Conservation (phyloP, 1,140 invertebrate genomes). For the Diabrotica virgifera region DNA sequence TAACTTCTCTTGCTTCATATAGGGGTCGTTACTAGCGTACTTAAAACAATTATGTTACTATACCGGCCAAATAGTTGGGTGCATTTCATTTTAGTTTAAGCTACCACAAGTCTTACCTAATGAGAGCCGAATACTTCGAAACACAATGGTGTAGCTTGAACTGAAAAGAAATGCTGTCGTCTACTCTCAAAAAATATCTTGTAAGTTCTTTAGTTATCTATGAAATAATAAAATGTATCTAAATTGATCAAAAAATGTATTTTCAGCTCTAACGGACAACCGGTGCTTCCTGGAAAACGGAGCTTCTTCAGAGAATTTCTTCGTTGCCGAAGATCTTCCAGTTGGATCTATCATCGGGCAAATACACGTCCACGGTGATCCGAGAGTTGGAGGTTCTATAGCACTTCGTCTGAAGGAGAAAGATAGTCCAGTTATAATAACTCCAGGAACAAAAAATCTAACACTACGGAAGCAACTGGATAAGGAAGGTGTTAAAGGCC, state of each 20-base stretch:
- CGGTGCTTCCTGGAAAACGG: slow-evolving; percentile 86
- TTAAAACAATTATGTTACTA: too few relatives aligned
- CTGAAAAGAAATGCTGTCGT: too few relatives aligned
- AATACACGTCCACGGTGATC: slow-evolving; percentile 77
- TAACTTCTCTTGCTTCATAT: too few relatives aligned
- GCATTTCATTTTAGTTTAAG: too few relatives aligned
- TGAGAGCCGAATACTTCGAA: too few relatives aligned
- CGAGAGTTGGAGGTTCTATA: slow-evolving; percentile 70
- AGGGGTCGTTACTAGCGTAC: too few relatives aligned
- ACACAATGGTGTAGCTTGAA: too few relatives aligned
- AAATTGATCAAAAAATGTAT: neutral
- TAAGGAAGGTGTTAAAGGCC: slow-evolving; percentile 72
- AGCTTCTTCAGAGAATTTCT: slow-evolving; percentile 85
- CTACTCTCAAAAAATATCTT: too few relatives aligned
- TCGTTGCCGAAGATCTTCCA: slow-evolving; percentile 79
- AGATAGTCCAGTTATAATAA: slow-evolving; percentile 73
- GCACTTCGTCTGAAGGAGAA: slow-evolving; percentile 73
- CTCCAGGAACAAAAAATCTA: slow-evolving; percentile 74
- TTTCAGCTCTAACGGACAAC: slow-evolving; percentile 60
- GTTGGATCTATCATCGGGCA: slow-evolving; percentile 72
- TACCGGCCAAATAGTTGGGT: too few relatives aligned
- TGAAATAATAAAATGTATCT: too few relatives aligned
- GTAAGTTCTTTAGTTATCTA: too few relatives aligned
- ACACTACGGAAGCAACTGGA: slow-evolving; percentile 75
- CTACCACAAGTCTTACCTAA: too few relatives aligned